Base-by-base conservation (phyloP, 2,797 vertebrate species). In the Melanogrammus aeglefinus region DNA sequence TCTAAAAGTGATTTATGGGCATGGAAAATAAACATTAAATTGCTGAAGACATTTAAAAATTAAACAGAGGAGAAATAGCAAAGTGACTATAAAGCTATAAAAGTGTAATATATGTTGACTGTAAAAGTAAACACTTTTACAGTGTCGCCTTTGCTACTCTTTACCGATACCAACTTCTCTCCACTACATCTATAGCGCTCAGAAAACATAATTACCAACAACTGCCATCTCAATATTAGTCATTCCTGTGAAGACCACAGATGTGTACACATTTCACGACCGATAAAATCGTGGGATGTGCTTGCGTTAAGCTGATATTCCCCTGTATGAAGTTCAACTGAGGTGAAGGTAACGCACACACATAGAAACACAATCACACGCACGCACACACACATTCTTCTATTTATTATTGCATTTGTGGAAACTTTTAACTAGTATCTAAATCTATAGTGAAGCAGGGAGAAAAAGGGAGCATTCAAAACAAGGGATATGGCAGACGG, bases 401-500 rank as follows among this genome's bases (percentile, higher is more conserved):
- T 21, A 51, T 51, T 21, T 51, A 5, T 18, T 21, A 21, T 51
- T 51, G 16, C 47, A 4, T 16, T 16, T 47, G 44, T 47, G 44
- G 44, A 47, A 47, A 47, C 4, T 16, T 14, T 47, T 47, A 16
- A 14, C 41, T 13, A 47, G 41, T 14, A 5, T 16, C 66, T 29
- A 24, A 80, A 80, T 79, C 78, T 89, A 79, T 84, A 75, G 35
- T 39, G 72, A 79, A 77, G 71, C 78, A 81, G 73, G 75, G 66
- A 75, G 6, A 72, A 77, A 77, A 72, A 41, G 24, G 38, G 79
- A 70, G 39, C 78, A 13, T 81, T 87, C 76, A 77, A 80, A 79
- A 81, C 1, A 38, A 86, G 76, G 73, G 80, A 87, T 88, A 82
- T 79, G 83, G 83, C 83, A 86, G 90, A 83, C 88, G 88, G 91